phyloP scores from a whole-genome alignment of 2,888 invertebrate genomes.

The Cancer borealis region DNA sequence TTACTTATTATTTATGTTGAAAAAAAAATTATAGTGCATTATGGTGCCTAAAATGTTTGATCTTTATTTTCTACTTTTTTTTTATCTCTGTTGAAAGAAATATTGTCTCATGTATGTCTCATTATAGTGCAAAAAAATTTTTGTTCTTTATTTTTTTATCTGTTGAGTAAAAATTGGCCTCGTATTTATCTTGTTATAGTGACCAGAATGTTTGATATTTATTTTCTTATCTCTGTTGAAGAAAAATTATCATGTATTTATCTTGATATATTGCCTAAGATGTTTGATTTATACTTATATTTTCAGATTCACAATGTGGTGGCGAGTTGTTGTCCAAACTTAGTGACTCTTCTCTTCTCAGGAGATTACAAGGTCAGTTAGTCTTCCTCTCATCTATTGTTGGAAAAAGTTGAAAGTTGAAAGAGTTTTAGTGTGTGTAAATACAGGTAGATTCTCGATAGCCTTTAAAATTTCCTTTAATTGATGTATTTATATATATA shows the following conservation, averaged over 20 bases:
- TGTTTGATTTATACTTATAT: not conserved
- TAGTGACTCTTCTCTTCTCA: slow-evolving; percentile 63
- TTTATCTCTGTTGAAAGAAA: no score
- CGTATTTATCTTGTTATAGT: no score
- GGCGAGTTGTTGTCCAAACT: slow-evolving; percentile 68
- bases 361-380: slow-evolving; percentile 73
- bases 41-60: not conserved
- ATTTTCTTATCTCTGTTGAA: not conserved
- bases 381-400: not conserved
- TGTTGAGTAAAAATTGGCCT: no score
- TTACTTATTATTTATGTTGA: not conserved
- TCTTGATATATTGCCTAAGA: not conserved
- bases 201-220: not conserved
- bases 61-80: not conserved
- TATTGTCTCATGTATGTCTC: not conserved
- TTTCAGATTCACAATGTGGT: slow-evolving; percentile 69
- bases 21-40: no score
- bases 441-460: not conserved
- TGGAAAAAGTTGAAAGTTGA: not conserved
- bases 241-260: not conserved
- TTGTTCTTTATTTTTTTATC: no score
- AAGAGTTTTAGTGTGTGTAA: not conserved
- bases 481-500: no score
- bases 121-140: no score
- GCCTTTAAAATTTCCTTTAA: no score